Base-by-base conservation (phyloP, 2,888 invertebrate species). In the Eristalis intricaria region DNA sequence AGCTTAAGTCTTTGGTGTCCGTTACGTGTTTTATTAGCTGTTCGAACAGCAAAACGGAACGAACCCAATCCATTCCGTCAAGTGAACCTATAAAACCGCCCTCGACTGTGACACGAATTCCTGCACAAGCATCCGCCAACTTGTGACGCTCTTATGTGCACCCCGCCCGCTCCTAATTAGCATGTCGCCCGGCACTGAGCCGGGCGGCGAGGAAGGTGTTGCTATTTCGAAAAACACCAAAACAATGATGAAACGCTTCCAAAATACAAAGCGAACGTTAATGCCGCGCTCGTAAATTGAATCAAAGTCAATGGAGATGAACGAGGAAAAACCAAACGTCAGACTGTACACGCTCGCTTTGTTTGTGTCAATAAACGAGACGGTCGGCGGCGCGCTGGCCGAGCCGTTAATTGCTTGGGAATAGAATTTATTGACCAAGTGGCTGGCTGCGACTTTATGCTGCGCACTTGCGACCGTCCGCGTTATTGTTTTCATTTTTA, bases 321-420 rank as follows among this genome's bases (percentile, higher is more conserved):
- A 50, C 50, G 35, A 58, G 8, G 2, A 35, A 26, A n/a, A 60
- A 38, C 58, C 40, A 22, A 40, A 22, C 58, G 40, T 40, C 61
- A 71, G 8, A 2, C n/a, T 15, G 43, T 71, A 4, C 29, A 29
- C 29, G 4, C n/a, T n/a, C 19, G 35, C 38, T 70, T 69, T 70
- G 58, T 35, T 60, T 38, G 38, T 70, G 69, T n/a, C 35, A 60
- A 58, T 38, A 70, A 23, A 23, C 35, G 19, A 15, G n/a, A n/a
- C 50, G n/a, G 50, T n/a, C n/a, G n/a, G 50, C n/a, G 50, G n/a
- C 1, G 50, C 15, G 50, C n/a, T 19, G 19, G 5, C 50, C 5
- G 50, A 19, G 50, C 19, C 19, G 50, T 50, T 50, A 50, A 50
- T 50, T 50, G 19, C 8, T n/a, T 50, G 50, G 19, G 50, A 50